Evolutionary conservation across 2,888 invertebrate species (phyloP), one percentile per base, ranked within the genome.

Genomic region (Crematogaster levior): DNA sequence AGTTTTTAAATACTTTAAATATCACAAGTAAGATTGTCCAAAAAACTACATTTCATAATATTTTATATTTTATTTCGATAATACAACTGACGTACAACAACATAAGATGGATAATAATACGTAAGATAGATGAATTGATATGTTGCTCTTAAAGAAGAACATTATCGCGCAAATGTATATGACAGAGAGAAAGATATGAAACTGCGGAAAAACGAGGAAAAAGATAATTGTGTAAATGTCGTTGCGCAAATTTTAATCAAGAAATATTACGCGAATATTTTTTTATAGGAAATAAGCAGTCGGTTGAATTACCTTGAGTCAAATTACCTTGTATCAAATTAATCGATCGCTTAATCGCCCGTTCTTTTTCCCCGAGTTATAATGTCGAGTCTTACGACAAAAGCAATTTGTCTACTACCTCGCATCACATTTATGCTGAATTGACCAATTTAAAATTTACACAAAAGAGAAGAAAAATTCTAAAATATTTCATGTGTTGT

Each of bases 271-370:
- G 3, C 3, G 15, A 56, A 27, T n/a, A n/a, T 68, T 48, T 51
- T 48, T 68, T 15, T 15, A 48, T 21, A 15, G 15, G 12, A 68
- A 34, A 30, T 30, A n/a, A 10, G 30, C 48, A n/a, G n/a, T n/a
- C 15, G 4, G 65, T 46, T 18, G 7, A 18, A 66, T 30, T 68
- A n/a, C 18, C n/a, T n/a, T n/a, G n/a, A n/a, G n/a, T n/a, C n/a
- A n/a, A n/a, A n/a, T n/a, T n/a, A n/a, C 12, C 12, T 5, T 21
- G 7, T 7, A n/a, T 68, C 18, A 15, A n/a, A 53, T 51, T 53
- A 15, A 48, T 48, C 30, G 30, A 21, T n/a, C n/a, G n/a, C n/a
- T n/a, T 70, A 70, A 70, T 37, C 51, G 24, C 18, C 70, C 4
- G 5, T 15, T 37, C 15, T 9, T 21, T 24, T 18, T 0, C 18